These are phyloP conservation scores for Pollenia amentaria DNA, from an alignment of 2,888 invertebrate genomes.

Conservation along the genomic window DNA sequence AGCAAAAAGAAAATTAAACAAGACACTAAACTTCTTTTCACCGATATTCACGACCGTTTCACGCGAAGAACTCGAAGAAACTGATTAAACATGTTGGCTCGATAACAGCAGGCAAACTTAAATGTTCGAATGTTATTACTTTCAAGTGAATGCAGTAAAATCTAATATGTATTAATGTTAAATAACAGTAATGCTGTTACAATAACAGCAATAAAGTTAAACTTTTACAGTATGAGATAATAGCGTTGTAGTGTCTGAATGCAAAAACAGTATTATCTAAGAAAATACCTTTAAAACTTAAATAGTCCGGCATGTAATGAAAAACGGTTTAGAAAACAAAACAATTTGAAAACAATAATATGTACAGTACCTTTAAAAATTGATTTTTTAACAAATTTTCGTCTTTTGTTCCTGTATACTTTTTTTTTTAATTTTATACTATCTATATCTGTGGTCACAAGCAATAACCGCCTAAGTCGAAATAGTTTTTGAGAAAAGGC, in stretches of 20 bases:
- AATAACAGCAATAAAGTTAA: neutral
- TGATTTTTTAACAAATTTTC: too few relatives aligned
- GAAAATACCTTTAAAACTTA: too few relatives aligned
- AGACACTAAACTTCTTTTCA: neutral
- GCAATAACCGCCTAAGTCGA: too few relatives aligned
- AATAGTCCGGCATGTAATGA: too few relatives aligned
- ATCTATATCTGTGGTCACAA: too few relatives aligned
- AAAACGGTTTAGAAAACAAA: too few relatives aligned
- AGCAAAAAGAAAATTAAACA: conserved; percentile 21
- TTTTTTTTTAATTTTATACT: too few relatives aligned
- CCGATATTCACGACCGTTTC: conserved; percentile 44
- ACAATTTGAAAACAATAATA: too few relatives aligned
- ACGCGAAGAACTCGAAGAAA: conserved; percentile 64
- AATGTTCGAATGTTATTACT: conserved; percentile 42
- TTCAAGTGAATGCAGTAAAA: conserved; percentile 47
- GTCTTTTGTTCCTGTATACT: too few relatives aligned
- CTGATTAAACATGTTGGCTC: conserved; percentile 48
- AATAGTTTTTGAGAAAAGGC: too few relatives aligned
- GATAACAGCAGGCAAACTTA: conserved; percentile 14
- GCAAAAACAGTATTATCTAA: too few relatives aligned
- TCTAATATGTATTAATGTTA: neutral
- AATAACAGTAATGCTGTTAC: neutral
- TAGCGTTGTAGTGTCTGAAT: neutral
- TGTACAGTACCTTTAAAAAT: too few relatives aligned
- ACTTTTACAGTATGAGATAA: neutral